Evolutionary conservation across 2,888 invertebrate species (phyloP).

Genomic region (Calephelis perditalis): DNA sequence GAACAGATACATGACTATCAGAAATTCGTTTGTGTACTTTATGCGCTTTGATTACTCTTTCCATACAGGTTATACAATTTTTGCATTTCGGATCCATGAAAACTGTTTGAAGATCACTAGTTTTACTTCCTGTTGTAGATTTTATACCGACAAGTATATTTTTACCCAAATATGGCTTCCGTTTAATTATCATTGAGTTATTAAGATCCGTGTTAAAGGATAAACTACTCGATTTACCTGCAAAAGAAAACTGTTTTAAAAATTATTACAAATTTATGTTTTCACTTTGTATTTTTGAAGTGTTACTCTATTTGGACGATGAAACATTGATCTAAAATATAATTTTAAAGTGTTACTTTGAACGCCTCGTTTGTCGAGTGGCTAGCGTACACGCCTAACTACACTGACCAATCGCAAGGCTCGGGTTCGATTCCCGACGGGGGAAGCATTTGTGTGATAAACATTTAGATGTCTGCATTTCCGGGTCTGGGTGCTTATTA

Average conservation of each 20-base stretch:
- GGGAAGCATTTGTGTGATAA: no score
- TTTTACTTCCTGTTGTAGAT: constrained; percentile 30
- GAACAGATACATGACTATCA: constrained; percentile 23
- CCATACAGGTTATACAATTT: constrained; percentile 48
- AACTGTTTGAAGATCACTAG: constrained; percentile 38
- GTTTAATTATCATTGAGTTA: constrained; percentile 17
- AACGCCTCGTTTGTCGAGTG: no score
- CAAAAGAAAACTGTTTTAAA: background rate
- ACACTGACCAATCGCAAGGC: no score
- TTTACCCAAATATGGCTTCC: constrained; percentile 21
- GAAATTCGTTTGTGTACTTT: constrained; percentile 28
- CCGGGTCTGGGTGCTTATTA: no score
- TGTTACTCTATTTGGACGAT: no score
- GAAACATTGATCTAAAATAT: no score
- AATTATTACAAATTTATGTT: no score
- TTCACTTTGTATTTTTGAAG: no score
- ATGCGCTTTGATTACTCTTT: constrained; percentile 42
- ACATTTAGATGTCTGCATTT: no score
- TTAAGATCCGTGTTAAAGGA: constrained; percentile 19
- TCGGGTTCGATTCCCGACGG: no score
- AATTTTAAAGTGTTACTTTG: no score
- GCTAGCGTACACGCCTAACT: no score
- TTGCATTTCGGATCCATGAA: constrained; percentile 41
- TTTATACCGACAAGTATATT: constrained; percentile 38
- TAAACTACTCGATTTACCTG: constrained; percentile 25